Evolutionary conservation across 2,113 vertebrate genomes (phyloP).

Genomic region (Pyrgilauda ruficollis): DNA sequence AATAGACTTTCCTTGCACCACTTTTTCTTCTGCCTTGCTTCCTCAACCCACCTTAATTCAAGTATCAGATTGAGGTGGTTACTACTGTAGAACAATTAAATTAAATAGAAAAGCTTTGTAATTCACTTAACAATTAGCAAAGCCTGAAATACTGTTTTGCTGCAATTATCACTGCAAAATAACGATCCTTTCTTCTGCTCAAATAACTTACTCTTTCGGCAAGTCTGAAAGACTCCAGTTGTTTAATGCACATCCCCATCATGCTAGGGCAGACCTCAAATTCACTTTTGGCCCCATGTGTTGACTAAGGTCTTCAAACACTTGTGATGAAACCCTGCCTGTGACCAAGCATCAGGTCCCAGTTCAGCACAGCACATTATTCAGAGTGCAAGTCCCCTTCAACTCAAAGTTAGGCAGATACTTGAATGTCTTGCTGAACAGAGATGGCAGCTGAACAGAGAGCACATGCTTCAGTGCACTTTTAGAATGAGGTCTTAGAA

Average conservation of each 20-base stretch:
- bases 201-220: neutral
- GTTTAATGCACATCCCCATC: neutral
- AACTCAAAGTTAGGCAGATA: neutral
- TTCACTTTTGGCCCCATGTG: neutral
- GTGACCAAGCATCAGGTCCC: neutral
- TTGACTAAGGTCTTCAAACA: neutral
- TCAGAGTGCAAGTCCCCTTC: neutral
- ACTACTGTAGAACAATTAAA: neutral
- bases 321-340: neutral
- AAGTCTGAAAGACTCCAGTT: neutral
- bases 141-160: neutral
- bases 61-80: neutral
- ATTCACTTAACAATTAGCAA: neutral
- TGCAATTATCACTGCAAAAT: neutral
- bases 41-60: neutral
- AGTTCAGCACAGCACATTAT: neutral
- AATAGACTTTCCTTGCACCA: neutral
- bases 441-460: neutral
- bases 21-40: neutral
- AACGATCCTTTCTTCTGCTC: neutral
- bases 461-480: neutral
- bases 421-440: neutral
- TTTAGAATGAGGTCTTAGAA: constrained; percentile 9
- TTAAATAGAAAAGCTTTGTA: neutral
- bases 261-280: neutral